These are phyloP conservation scores for Adrianichthys oophorus DNA, from an alignment of 2,797 vertebrate genomes.

Conservation along the genomic window DNA sequence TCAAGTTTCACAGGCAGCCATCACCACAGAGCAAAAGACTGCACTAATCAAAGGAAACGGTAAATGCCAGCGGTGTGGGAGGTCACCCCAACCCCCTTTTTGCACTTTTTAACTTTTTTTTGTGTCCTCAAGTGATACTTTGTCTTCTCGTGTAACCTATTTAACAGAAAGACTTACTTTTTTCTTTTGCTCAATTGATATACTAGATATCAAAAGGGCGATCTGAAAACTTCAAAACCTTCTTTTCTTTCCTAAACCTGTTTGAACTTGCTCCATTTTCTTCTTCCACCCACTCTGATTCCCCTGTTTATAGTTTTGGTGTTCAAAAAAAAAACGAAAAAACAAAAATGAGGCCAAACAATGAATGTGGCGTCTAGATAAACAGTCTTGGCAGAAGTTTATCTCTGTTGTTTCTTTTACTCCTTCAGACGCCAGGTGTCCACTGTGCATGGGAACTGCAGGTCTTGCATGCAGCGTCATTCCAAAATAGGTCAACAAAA, in stretches of 20 bases:
- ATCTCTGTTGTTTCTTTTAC: background rate
- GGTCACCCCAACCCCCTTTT: conserved; percentile 4
- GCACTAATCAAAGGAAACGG: conserved; percentile 16
- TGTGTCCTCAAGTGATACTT: conserved; percentile 2
- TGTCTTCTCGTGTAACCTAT: background rate
- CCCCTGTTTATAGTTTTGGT: background rate
- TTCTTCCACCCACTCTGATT: background rate
- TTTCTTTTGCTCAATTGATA: too few relatives aligned
- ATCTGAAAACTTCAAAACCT: too few relatives aligned
- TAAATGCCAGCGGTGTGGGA: conserved; percentile 10
- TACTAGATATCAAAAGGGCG: too few relatives aligned
- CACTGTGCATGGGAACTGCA: background rate
- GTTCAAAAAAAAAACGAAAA: too few relatives aligned
- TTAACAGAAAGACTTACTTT: background rate
- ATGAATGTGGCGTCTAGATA: background rate
- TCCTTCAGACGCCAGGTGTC: background rate
- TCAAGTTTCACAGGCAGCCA: conserved; percentile 8
- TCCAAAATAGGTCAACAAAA: too few relatives aligned
- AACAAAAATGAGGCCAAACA: background rate
- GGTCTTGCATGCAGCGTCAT: too few relatives aligned
- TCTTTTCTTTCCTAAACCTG: too few relatives aligned
- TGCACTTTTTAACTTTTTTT: background rate
- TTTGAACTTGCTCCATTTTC: too few relatives aligned
- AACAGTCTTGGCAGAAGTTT: background rate
- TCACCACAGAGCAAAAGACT: background rate